phyloP scores from a whole-genome alignment of 1,140 invertebrate genomes.

The Plodia interpunctella region DNA sequence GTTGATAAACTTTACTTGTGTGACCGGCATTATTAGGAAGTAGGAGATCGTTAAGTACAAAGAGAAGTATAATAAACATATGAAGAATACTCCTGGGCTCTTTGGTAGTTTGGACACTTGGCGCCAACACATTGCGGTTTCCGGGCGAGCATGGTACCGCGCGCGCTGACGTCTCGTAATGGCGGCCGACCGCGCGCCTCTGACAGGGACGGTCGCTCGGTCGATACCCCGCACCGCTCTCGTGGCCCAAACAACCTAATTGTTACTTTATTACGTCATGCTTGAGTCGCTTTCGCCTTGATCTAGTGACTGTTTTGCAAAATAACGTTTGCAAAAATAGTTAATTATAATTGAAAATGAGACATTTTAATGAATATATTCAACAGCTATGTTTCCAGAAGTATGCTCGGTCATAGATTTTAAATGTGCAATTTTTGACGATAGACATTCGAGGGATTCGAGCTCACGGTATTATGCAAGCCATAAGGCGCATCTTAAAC shows the following conservation, averaged over 20 bases:
- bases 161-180: constrained; percentile 15
- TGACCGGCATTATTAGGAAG: constrained; percentile 20
- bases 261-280: background rate
- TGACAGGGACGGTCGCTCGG: constrained; percentile 18
- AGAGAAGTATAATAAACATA: no score
- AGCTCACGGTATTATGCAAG: no score
- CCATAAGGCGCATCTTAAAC: no score
- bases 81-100: no score
- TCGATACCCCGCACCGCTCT: constrained; percentile 21
- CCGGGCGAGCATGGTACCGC: constrained; percentile 13
- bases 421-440: no score
- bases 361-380: no score
- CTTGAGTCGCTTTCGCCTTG: background rate
- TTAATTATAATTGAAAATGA: no score
- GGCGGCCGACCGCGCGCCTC: constrained; percentile 20
- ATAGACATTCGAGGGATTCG: no score
- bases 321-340: background rate
- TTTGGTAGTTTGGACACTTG: constrained; percentile 23
- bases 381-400: no score
- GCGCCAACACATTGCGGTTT: constrained; percentile 29
- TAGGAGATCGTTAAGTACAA: no score
- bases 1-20: constrained; percentile 24
- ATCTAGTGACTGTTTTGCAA: background rate
- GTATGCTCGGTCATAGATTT: no score
- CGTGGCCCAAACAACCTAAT: background rate